phyloP scores from a whole-genome alignment of 2,113 vertebrate species.

The Lamprologus sp. region DNA sequence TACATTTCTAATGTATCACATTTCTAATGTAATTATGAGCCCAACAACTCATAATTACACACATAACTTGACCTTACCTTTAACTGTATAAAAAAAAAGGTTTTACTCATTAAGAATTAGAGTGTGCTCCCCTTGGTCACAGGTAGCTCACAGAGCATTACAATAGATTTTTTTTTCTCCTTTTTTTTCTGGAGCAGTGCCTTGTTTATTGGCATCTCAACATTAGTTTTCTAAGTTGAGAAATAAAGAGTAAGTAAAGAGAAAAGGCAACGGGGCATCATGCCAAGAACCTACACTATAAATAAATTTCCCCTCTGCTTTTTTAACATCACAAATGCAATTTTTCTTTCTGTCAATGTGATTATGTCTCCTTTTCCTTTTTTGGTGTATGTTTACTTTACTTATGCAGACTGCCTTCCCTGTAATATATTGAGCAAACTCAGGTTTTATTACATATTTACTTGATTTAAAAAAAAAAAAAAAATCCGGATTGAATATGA shows the following conservation, averaged over 20 bases:
- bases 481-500: background rate
- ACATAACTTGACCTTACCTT: background rate
- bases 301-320: background rate
- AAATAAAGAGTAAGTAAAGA: background rate
- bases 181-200: background rate
- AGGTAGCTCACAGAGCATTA: background rate
- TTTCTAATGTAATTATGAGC: background rate
- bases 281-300: background rate
- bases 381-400: background rate
- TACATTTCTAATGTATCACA: no score
- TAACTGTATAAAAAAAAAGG: background rate
- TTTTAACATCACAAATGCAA: background rate
- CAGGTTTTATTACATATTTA: background rate
- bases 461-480: background rate
- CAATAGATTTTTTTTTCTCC: constrained; percentile 23
- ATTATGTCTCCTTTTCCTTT: background rate
- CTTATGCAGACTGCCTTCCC: background rate
- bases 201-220: constrained; percentile 36
- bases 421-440: background rate
- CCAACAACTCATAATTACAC: background rate
- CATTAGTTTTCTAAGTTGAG: constrained; percentile 8
- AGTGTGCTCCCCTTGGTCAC: background rate
- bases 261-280: background rate
- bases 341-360: background rate
- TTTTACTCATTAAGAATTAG: background rate